These are phyloP conservation scores for Gasteruption jaculator DNA, from an alignment of 2,888 invertebrate species.

Conservation along the genomic window DNA sequence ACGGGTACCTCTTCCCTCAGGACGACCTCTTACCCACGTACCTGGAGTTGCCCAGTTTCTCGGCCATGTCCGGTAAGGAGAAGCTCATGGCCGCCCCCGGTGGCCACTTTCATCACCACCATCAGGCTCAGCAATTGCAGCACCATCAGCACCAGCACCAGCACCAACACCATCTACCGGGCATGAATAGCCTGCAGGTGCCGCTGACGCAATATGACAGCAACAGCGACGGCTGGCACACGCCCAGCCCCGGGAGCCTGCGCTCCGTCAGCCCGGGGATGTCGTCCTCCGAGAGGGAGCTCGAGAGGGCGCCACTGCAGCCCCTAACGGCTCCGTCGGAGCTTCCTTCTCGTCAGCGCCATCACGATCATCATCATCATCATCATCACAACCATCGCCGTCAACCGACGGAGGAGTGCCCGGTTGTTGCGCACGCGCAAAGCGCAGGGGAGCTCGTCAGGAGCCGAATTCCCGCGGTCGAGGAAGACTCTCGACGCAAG, in stretches of 20 bases:
- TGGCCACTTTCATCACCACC: constrained; percentile 32
- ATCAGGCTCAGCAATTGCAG: constrained; percentile 1
- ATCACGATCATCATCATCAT: no score
- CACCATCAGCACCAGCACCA: constrained; percentile 13
- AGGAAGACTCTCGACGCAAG: constrained; percentile 16
- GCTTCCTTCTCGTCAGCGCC: no score
- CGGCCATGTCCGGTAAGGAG: constrained; percentile 27
- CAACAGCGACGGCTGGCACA: constrained; percentile 49
- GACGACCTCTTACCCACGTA: constrained; percentile 39
- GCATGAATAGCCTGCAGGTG: constrained; percentile 28
- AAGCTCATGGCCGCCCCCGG: constrained; percentile 43
- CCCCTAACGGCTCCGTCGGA: no score
- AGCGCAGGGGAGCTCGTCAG: no score
- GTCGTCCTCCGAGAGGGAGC: constrained; percentile 25
- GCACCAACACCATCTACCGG: constrained; percentile 25
- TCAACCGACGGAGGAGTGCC: no score
- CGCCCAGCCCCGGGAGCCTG: constrained; percentile 46
- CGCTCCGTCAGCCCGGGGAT: constrained; percentile 45
- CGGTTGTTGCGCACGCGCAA: no score
- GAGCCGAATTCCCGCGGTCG: no score
- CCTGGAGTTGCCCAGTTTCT: constrained; percentile 40
- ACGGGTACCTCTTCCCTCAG: constrained; percentile 46
- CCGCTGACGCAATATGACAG: constrained; percentile 32
- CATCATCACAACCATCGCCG: no score
- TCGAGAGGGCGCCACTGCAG: constrained; percentile 24